Evolutionary conservation across 2,888 invertebrate genomes (phyloP).

Genomic region (Netelia inedita): DNA sequence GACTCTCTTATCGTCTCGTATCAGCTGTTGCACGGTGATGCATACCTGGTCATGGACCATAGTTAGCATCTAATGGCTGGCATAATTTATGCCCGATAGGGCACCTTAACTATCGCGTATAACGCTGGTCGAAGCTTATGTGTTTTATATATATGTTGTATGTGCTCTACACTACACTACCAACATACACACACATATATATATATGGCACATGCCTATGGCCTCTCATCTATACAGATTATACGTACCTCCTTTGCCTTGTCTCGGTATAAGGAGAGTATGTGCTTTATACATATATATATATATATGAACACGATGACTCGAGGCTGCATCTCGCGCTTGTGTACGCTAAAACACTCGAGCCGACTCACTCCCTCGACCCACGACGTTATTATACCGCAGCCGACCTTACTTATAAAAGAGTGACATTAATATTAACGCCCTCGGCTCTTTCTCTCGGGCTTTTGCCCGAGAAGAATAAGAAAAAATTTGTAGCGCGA

Average conservation of each 20-base stretch:
- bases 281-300: background rate
- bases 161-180: background rate
- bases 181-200: slow-evolving; percentile 6
- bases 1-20: slow-evolving; percentile 70
- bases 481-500: slow-evolving; percentile 47
- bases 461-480: slow-evolving; percentile 16
- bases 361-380: slow-evolving; percentile 69
- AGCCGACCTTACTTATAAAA: slow-evolving; percentile 69
- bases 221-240: slow-evolving; percentile 52
- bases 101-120: slow-evolving; percentile 72
- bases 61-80: slow-evolving; percentile 81
- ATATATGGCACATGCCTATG: slow-evolving; percentile 14
- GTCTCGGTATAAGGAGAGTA: slow-evolving; percentile 35
- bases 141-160: slow-evolving; percentile 42
- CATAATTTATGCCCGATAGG: slow-evolving; percentile 81
- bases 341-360: slow-evolving; percentile 56
- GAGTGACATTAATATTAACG: slow-evolving; percentile 81
- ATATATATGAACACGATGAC: slow-evolving; percentile 61
- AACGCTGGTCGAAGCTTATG: slow-evolving; percentile 42
- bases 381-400: slow-evolving; percentile 80
- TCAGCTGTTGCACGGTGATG: slow-evolving; percentile 76
- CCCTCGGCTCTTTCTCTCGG: slow-evolving; percentile 64
- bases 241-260: slow-evolving; percentile 11
- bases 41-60: slow-evolving; percentile 76
- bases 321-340: slow-evolving; percentile 62